Evolutionary conservation across 1,140 invertebrate genomes (phyloP), one percentile per base, ranked within the genome.

Genomic region (Microplitis mediator): DNA sequence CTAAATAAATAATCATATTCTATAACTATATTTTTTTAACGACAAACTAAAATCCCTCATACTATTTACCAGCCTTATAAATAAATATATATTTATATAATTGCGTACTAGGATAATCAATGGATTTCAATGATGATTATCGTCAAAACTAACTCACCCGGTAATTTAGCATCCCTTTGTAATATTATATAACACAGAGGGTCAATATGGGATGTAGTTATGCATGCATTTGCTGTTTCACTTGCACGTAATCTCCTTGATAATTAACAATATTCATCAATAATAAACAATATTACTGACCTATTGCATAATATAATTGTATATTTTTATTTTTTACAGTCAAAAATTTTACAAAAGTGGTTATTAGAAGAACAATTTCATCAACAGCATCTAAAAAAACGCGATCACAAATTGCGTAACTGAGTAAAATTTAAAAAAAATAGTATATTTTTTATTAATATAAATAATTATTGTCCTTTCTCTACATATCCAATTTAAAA

Each of bases 271-370:
- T 23, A 23, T 23, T 23, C 2, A 23, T 23, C 23, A 23, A 23
- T 23, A 23, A 23, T 23, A 23, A 23, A 23, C 23, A 23, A 23
- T 23, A 23, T 23, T 23, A 23, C 2, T 23, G 23, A 23, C 23
- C 1, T 23, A 2, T 23, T 23, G 23, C 23, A 23, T 23, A 23
- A 23, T 23, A 23, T 23, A 23, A 23, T 23, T 23, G 2, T 23
- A 23, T 23, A 14, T 54, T 23, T 69, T 69, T 45, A 69, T 13
- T 66, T 65, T 60, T 86, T 86, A 72, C 82, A 87, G 85, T 81
- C 78, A 63, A 83, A 79, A 75, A 84, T 86, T 36, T 76, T 87
- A 75, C 78, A 80, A 13, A 76, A 85, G 77, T 87, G 85, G 85
- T 73, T 86, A 71, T 73, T 81, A 64, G 82, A 85, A 74, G 81